Base-by-base conservation (phyloP, 2,888 invertebrate genomes). In the Trichopria drosophilae region DNA sequence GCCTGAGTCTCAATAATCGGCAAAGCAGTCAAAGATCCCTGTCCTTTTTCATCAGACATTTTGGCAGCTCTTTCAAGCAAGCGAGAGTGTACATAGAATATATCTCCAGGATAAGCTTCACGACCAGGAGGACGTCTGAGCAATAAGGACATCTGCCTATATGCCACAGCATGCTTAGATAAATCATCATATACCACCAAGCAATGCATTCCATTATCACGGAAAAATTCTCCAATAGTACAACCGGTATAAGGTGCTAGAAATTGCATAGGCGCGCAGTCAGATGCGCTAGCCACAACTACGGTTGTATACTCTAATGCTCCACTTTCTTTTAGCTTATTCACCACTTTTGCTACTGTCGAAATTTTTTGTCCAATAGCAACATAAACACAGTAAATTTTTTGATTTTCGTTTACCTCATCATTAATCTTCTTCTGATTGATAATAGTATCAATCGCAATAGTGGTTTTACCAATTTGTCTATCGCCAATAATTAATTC, bases 401-500 rank as follows among this genome's bases (percentile, higher is more conserved):
- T 98, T 82, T 96, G 95, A 81, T 94, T 94, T 78, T 98, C 97
- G 53, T 98, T 96, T 6, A 85, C 82, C 23, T 84, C 95, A 64
- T 93, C 93, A 79, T 99, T 98, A 84, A 98, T 98, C 61, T 95
- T 85, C 80, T 95, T 94, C 81, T 98, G 98, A 81, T 99, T 99
- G 80, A 99, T 97, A 79, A 98, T 99, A 65, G 97, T 95, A 78
- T 99, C 98, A 71, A 99, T 96, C 70, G 98, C 98, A 74, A 98
- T 84, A 60, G 98, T 97, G 68, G 98, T 98, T 85, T 98, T 98
- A 78, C 88, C 98, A 71, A 97, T 98, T 82, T 99, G 98, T 81
- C 98, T 90, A 83, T 99, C 98, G 73, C 98, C 98, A 80, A 99
- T 98, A 83, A 98, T 98, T 85, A 98, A 83, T 80, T 99, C 98